A percentile compares a stretch with the other conserved stretches of the same genome.
Evolutionary conservation across 1,140 invertebrate species (phyloP).

Genomic region (Philaenus spumarius): DNA sequence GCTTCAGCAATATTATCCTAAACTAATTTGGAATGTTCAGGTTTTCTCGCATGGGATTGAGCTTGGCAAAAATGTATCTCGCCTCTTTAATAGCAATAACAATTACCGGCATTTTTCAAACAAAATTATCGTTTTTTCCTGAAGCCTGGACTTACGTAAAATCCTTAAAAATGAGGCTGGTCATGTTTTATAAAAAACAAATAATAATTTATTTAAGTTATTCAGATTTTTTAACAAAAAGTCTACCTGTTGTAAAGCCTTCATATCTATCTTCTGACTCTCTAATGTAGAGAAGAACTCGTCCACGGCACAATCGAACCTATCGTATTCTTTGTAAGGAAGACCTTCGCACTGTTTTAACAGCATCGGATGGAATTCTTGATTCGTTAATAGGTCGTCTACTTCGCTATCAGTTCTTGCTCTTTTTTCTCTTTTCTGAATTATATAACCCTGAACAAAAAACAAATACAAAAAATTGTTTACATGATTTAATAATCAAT

Average conservation of each 20-base stretch:
- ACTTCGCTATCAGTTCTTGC: conserved; percentile 49
- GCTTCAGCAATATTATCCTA: no score
- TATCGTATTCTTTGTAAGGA: conserved; percentile 59
- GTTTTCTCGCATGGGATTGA: no score
- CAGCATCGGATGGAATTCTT: conserved; percentile 85
- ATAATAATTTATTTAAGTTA: no score
- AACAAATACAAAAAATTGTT: not conserved
- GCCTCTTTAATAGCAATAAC: no score
- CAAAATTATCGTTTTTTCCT: no score
- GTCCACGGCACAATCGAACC: conserved; percentile 87
- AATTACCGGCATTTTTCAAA: no score
- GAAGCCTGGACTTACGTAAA: no score
- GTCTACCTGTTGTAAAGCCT: conserved; percentile 70
- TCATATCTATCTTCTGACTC: conserved; percentile 91
- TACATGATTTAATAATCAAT: no score
- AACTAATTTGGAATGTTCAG: no score
- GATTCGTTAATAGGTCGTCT: conserved; percentile 62
- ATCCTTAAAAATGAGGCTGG: no score
- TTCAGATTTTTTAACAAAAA: not conserved
- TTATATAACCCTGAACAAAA: conserved; percentile 68
- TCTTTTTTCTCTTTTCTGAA: conserved; percentile 76
- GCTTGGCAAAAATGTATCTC: no score
- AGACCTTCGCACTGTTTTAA: conserved; percentile 63
- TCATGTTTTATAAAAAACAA: no score
- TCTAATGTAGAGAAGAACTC: conserved; percentile 95